phyloP scores from a whole-genome alignment of 2,888 invertebrate genomes.

The Dascillus cervinus region DNA sequence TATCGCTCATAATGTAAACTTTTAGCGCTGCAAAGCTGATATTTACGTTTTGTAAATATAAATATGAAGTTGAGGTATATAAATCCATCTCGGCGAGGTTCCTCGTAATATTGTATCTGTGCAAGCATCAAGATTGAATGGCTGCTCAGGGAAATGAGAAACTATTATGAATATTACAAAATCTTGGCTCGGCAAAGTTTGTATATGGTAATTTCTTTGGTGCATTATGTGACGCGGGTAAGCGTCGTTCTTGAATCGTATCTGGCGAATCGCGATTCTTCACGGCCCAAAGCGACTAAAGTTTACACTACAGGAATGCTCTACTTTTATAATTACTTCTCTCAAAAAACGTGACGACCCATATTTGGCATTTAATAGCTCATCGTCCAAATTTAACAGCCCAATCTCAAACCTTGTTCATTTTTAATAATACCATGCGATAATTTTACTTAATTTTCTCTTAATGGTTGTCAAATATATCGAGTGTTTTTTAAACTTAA shows the following conservation, averaged over 20 bases:
- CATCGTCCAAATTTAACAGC: no score
- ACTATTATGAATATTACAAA: constrained; percentile 36
- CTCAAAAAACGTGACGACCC: no score
- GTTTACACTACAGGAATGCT: constrained; percentile 13
- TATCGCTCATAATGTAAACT: no score
- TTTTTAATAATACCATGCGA: no score
- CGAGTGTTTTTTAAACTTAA: no score
- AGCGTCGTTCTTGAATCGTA: constrained; percentile 33
- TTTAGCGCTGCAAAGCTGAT: no score
- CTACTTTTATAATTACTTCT: constrained; percentile 13
- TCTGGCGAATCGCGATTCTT: constrained; percentile 32
- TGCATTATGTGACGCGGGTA: constrained; percentile 31
- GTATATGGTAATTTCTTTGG: constrained; percentile 36
- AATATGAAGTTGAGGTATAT: constrained; percentile 4
- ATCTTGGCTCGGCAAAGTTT: constrained; percentile 27
- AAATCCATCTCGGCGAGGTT: constrained; percentile 4
- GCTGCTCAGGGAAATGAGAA: constrained; percentile 30
- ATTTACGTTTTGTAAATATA: no score
- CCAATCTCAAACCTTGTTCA: no score
- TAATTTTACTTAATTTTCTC: no score
- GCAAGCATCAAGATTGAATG: constrained; percentile 23
- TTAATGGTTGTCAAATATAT: no score
- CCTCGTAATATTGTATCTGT: constrained; percentile 5
- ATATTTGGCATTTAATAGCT: no score
- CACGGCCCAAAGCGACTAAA: constrained; percentile 12